Base-by-base conservation (phyloP, 2,113 vertebrate genomes). In the Tricholaema leucomelas region DNA sequence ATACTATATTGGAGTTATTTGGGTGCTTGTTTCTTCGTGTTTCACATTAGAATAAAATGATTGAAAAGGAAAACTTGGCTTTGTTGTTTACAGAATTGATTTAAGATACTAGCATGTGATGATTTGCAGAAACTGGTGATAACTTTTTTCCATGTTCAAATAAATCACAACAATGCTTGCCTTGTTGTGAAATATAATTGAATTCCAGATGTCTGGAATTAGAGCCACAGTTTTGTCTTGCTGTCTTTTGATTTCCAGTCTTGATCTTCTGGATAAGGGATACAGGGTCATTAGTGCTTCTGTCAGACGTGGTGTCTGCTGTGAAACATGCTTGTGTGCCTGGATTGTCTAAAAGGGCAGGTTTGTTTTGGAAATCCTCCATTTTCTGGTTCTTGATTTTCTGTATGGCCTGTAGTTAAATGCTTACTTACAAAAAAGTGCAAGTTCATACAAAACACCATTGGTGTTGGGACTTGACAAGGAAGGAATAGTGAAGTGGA, bases 111-210 rank as follows among this genome's bases (percentile, higher is more conserved):
- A 91, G 95, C 40, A 8, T 82, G 42, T 76, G 81, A 72, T 95
- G 91, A 65, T 36, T 81, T 69, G 93, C 21, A 17, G 96, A 91
- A 97, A 93, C 77, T 91, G 92, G 96, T 94, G 95, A 87, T 91
- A 94, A 96, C 61, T 93, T 81, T 88, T 93, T 82, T 95, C 91
- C 65, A 89, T 92, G 84, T 89, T 97, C 88, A 76, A 74, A 86
- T 94, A 35, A 69, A 91, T 97, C 95, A 89, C 96, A 97, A 74
- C 96, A 95, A 6, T 87, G 72, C 80, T 89, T 94, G 85, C 80
- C 76, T 96, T 93, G 97, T 97, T 97, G 96, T 97, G 97, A 96
- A 96, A 74, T 95, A 91, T 96, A 90, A 96, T 97, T 97, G 96
- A 97, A 97, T 89, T 89, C 48, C 83, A 95, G 92, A 85, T 82